Conservation (phyloP, 2,797 vertebrate genomes). For the Sphaeramia orbicularis region DNA sequence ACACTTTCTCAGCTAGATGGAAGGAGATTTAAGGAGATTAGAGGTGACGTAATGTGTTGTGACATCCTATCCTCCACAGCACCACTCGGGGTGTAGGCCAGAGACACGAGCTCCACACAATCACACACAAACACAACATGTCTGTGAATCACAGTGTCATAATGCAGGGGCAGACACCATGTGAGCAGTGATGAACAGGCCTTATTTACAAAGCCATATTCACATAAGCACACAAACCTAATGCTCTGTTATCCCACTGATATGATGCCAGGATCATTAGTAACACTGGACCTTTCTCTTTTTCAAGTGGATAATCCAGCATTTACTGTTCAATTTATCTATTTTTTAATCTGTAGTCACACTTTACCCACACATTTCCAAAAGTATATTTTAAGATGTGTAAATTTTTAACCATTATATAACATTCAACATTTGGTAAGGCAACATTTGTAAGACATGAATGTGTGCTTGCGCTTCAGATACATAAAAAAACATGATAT, state of each 20-base stretch:
- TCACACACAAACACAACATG: slow-evolving; percentile 10
- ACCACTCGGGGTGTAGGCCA: slow-evolving; percentile 58
- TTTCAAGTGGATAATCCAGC: too few relatives aligned
- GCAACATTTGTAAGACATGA: too few relatives aligned
- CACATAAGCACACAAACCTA: slow-evolving; percentile 5
- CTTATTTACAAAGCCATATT: slow-evolving; percentile 25
- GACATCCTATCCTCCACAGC: slow-evolving; percentile 70
- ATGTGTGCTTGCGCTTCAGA: too few relatives aligned
- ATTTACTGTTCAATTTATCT: too few relatives aligned
- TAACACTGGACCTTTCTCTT: background rate
- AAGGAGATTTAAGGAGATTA: slow-evolving; percentile 77
- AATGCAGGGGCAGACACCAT: slow-evolving; percentile 31
- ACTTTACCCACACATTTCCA: too few relatives aligned
- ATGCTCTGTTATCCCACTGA: slow-evolving; percentile 31
- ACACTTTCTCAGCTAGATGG: slow-evolving; percentile 67
- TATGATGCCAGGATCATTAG: slow-evolving; percentile 15
- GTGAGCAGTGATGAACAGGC: slow-evolving; percentile 41
- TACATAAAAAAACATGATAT: too few relatives aligned
- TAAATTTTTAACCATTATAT: too few relatives aligned
- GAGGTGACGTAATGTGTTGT: slow-evolving; percentile 69
- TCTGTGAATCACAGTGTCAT: slow-evolving; percentile 40
- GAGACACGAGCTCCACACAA: slow-evolving; percentile 40
- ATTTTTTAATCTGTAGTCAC: too few relatives aligned
- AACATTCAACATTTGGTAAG: too few relatives aligned
- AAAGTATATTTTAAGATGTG: too few relatives aligned